These are phyloP conservation scores for Acanthochromis polyacanthus DNA, from an alignment of 2,113 vertebrate genomes.

Conservation along the genomic window DNA sequence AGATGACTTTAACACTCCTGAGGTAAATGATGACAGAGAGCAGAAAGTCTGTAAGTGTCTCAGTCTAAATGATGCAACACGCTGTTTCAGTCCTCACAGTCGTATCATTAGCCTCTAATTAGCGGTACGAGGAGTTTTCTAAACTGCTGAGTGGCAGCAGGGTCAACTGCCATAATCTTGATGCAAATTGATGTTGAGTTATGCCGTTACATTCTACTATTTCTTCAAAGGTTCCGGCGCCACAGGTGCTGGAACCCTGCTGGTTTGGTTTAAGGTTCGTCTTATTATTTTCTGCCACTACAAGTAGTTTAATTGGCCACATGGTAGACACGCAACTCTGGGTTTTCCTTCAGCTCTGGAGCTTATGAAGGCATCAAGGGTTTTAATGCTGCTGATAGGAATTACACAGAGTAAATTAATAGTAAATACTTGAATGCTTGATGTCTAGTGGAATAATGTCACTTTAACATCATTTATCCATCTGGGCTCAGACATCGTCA, in stretches of 20 bases:
- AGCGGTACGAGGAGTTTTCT: conserved; percentile 45
- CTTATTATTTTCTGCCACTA: conserved; percentile 1
- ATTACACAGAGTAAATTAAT: neutral
- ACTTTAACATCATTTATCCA: conserved; percentile 5
- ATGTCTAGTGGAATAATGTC: conserved; percentile 1
- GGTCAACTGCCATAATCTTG: conserved; percentile 34
- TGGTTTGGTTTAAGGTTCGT: conserved; percentile 14
- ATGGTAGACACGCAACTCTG: neutral
- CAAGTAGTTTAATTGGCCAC: conserved; percentile 15
- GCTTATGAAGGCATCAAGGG: too few species aligned
- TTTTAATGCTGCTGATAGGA: neutral
- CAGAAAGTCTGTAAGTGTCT: neutral
- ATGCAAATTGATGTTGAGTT: conserved; percentile 28
- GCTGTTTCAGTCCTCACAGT: conserved; percentile 20
- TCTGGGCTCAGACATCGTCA: too few species aligned
- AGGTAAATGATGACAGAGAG: neutral
- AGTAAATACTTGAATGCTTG: conserved; percentile 2
- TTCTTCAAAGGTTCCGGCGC: conserved; percentile 38
- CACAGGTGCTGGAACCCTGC: conserved; percentile 29
- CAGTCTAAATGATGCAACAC: conserved; percentile 4
- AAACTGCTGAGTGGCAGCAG: conserved; percentile 36
- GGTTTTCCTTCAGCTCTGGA: neutral
- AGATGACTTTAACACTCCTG: too few species aligned
- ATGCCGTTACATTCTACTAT: conserved; percentile 20
- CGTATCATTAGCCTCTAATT: conserved; percentile 47